Evolutionary conservation across 2,888 invertebrate genomes (phyloP), one percentile per base, ranked within the genome.

Genomic region (Amiota mariae): DNA sequence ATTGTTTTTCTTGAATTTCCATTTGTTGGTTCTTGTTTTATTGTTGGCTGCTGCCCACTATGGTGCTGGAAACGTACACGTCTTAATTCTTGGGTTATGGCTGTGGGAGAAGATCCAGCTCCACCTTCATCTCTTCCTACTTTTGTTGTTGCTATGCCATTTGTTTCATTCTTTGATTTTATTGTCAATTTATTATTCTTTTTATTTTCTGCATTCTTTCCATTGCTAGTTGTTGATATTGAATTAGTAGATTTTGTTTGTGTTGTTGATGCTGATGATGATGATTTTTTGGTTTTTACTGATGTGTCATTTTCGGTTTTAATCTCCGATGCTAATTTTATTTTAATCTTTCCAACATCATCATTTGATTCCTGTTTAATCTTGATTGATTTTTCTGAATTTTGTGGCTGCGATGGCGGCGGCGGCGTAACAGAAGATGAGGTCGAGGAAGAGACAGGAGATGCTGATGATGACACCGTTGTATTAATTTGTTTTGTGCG

Each of bases 41-140:
- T 6, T 20, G 72, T 46, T 72, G 82, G 70, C 71, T 78, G 47
- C 72, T 78, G 18, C 67, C 61, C 36, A 11, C 59, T 76, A 63
- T 82, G 85, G 75, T 87, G 87, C 59, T 76, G 85, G 63, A 85
- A 80, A 15, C 83, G 85, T 56, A 83, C 83, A 71, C 82, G 82
- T 0, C 83, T 85, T 18, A 83, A 48, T 0, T 81, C 73, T 36
- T 80, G 80, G 20, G 57, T 80, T 10, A 78, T 51, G 20, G 20
- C 15, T 24, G 72, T 63, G n/a, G 54, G 18, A 8, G 59, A n/a
- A 8, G 67, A 49, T 12, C 12, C 51, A 15, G 51, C 15, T 51
- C 20, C 36, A 36, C 36, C 6, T 2, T 3, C 24, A 24, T 3
- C 24, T 4, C 36, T 6, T 36, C 36, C 36, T 36, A 2, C 68